These are phyloP conservation scores for Dryadula phaetusa DNA, from an alignment of 2,888 invertebrate species.

Conservation along the genomic window DNA sequence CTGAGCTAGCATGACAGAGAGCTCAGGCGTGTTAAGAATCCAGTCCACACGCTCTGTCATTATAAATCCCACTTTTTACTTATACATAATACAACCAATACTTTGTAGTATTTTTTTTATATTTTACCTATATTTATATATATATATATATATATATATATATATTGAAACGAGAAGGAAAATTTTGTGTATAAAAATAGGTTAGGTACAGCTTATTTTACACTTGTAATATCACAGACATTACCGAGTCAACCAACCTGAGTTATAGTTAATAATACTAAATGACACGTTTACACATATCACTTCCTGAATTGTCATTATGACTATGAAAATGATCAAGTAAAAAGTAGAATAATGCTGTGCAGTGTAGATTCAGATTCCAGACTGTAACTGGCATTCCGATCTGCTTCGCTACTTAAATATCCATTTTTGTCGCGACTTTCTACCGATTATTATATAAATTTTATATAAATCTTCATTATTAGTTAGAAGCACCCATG, in stretches of 20 bases:
- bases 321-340: not conserved
- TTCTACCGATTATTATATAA: too few relatives aligned
- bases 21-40: slow-evolving; percentile 42
- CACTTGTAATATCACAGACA: too few relatives aligned
- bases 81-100: slow-evolving; percentile 15
- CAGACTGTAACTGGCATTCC: slow-evolving; percentile 38
- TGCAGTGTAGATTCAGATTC: slow-evolving; percentile 25
- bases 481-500: not conserved
- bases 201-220: too few relatives aligned
- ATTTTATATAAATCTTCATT: not conserved
- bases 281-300: not conserved
- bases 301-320: slow-evolving; percentile 3
- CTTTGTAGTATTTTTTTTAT: not conserved
- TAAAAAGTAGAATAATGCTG: not conserved
- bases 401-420: slow-evolving; percentile 42
- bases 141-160: too few relatives aligned
- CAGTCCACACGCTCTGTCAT: slow-evolving; percentile 40
- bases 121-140: too few relatives aligned
- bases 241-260: too few relatives aligned
- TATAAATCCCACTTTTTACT: slow-evolving; percentile 29
- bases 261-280: too few relatives aligned
- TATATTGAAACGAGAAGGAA: too few relatives aligned
- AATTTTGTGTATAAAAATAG: too few relatives aligned
- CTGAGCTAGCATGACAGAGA: slow-evolving; percentile 41
- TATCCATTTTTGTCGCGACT: too few relatives aligned